Percentiles rank a stretch among this genome's conserved stretches.
These are phyloP conservation scores for Peromyscus leucopus DNA, from an alignment of 2,113 vertebrate genomes.

Conservation along the genomic window DNA sequence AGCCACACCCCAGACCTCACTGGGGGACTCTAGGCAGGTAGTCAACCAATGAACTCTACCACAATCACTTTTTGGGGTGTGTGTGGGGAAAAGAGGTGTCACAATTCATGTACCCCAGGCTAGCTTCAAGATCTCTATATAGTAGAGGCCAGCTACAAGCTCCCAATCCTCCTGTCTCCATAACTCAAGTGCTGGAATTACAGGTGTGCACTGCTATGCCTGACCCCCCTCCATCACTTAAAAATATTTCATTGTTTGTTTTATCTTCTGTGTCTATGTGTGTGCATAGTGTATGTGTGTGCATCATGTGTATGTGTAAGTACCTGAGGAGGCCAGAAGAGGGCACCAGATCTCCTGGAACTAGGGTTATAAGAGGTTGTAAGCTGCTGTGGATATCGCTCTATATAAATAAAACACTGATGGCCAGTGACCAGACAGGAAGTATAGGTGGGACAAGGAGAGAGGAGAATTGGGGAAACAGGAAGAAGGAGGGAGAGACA, in stretches of 20 bases:
- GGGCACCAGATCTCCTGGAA: neutral
- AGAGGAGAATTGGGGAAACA: too few species aligned
- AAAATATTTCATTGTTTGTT: neutral
- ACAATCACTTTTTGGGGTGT: neutral
- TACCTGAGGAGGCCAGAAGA: neutral
- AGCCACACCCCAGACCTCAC: neutral
- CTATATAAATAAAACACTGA: too few species aligned
- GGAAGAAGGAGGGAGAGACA: too few species aligned
- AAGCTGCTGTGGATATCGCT: too few species aligned
- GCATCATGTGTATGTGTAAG: neutral
- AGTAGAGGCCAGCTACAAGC: neutral
- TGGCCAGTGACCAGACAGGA: too few species aligned
- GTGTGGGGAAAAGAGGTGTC: neutral
- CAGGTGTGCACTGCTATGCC: neutral
- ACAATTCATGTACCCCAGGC: neutral
- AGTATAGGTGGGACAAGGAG: too few species aligned
- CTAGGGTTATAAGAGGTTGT: neutral
- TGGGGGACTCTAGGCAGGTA: too few species aligned
- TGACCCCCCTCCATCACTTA: neutral
- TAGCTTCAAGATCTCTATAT: neutral
- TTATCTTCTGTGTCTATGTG: neutral
- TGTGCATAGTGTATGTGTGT: too few species aligned
- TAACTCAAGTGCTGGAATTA: too few species aligned
- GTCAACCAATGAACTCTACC: too few species aligned
- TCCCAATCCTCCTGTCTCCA: neutral